Base-by-base conservation (phyloP, 1,140 invertebrate genomes). In the Hermatobates lingyangjiaoensis region DNA sequence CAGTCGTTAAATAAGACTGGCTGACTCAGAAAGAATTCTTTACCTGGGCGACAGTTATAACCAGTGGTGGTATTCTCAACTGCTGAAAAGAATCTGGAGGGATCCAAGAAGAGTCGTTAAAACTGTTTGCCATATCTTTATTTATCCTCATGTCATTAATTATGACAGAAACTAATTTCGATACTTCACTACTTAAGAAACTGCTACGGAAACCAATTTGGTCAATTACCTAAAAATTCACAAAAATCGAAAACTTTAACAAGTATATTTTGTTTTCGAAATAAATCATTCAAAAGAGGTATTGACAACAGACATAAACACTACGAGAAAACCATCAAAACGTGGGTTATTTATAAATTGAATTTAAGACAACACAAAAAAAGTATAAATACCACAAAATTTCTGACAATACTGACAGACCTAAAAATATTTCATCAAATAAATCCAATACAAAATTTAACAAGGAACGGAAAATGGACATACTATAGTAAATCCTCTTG, bases 161-260 rank as follows among this genome's bases (percentile, higher is more conserved):
- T 24, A 88, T 78, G 26, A 94, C 75, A 7, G 83, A 85, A 20
- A 94, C 63, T 7, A 91, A 67, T 68, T 92, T 94, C 21, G 83
- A 87, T 24, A 87, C 81, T 56, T 89, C 85, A 10, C 84, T 87
- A 63, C 87, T 92, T 50, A 92, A 76, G 62, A 90, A 81, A 68
- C 87, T 90, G 63, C 87, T 92, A 18, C 83, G 76, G 50, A 92
- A 73, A 59, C 83, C 81, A 50, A 91, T 77, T 64, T 87, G 79
- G 60, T 90, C 84, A 54, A 93, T 79, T 69, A 87, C 78, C 85
- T 91, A 58, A 27, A 72, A 69, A n/a, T 25, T 21, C 25, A 34
- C 7, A 28, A 52, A 60, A 55, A 54, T 15, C 39, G n/a, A 52
- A 26, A 30, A 47, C 34, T 7, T 51, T 50, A 1, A n/a, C n/a